phyloP scores from a whole-genome alignment of 2,888 invertebrate genomes.

The Drosophila eohydei region DNA sequence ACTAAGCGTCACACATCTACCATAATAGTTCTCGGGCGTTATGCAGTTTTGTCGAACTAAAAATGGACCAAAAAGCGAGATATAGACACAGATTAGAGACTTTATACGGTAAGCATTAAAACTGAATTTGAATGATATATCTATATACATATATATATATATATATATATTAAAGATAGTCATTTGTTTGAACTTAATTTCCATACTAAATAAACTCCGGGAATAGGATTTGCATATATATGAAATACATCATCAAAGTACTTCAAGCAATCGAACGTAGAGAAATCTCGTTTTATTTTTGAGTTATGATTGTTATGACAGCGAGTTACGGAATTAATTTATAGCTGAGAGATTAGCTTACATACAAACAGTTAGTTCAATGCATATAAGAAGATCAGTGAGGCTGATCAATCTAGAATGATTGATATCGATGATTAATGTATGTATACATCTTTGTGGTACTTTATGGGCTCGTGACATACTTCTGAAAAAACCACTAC shows the following conservation, averaged over 20 bases:
- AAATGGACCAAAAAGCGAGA: not conserved
- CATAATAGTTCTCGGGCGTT: conserved; percentile 82
- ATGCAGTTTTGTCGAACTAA: conserved; percentile 75
- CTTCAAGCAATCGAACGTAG: not conserved
- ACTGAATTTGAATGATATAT: no score
- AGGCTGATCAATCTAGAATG: not conserved
- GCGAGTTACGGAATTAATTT: not conserved
- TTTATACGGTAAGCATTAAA: no score
- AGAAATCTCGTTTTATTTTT: not conserved
- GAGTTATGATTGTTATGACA: not conserved
- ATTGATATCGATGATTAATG: not conserved
- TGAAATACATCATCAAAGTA: not conserved
- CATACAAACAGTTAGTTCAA: not conserved
- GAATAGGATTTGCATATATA: not conserved
- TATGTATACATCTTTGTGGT: not conserved
- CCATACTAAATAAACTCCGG: not conserved
- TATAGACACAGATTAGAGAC: not conserved
- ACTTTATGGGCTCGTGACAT: not conserved
- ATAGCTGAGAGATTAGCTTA: not conserved
- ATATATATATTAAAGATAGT: no score
- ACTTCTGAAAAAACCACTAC: not conserved
- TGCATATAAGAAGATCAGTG: not conserved
- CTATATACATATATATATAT: no score
- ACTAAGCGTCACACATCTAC: conserved; percentile 78
- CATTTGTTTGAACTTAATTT: no score